Evolutionary conservation across 2,113 vertebrate genomes (phyloP).

Genomic region (Gobius niger): DNA sequence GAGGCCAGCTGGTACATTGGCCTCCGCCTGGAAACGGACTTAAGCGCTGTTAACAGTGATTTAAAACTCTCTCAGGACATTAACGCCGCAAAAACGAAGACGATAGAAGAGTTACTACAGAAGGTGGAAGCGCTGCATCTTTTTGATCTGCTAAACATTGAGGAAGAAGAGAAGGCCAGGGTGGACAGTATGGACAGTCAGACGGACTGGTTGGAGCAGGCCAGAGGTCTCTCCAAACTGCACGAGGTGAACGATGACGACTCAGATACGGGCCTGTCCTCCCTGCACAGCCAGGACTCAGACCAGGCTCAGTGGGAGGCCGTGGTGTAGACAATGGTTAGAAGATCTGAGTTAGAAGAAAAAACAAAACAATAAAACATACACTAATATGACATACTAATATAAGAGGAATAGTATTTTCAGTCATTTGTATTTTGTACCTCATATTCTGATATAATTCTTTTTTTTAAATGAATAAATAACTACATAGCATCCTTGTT

Average conservation of each 20-base stretch:
- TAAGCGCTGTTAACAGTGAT: constrained; percentile 83
- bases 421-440: background rate
- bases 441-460: background rate
- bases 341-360: too few species aligned
- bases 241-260: constrained; percentile 85
- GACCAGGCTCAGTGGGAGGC: constrained; percentile 87
- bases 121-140: constrained; percentile 79
- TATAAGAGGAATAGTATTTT: background rate
- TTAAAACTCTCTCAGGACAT: constrained; percentile 82
- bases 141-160: constrained; percentile 38
- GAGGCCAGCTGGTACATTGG: constrained; percentile 91
- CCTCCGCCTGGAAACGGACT: constrained; percentile 87
- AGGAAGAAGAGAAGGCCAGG: constrained; percentile 21
- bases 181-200: constrained; percentile 36
- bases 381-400: too few species aligned
- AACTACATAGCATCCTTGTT: background rate
- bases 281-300: constrained; percentile 96
- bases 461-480: background rate
- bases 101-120: constrained; percentile 83
- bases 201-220: constrained; percentile 83
- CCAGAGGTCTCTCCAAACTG: constrained; percentile 78
- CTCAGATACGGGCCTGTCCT: constrained; percentile 94
- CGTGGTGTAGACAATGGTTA: constrained; percentile 77
- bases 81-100: constrained; percentile 79
- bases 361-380: too few species aligned